Evolutionary conservation across 2,113 vertebrate species (phyloP).

Genomic region (Sterrhoptilus dennistouni): DNA sequence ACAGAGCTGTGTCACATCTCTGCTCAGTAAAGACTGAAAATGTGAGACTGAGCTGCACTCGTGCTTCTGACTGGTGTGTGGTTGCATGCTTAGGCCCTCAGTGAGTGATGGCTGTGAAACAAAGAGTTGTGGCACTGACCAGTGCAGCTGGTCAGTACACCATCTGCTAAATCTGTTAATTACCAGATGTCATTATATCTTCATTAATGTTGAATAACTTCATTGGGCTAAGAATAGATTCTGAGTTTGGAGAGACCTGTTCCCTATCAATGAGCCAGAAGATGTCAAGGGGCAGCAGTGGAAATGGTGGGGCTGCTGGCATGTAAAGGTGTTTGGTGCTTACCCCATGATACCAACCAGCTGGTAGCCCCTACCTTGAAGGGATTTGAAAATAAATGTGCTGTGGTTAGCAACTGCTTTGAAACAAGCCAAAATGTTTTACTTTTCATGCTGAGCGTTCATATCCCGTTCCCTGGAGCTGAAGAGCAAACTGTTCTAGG

Average conservation of each 20-base stretch:
- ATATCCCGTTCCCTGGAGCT: not conserved
- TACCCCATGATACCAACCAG: not conserved
- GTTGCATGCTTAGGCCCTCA: not conserved
- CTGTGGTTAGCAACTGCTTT: not conserved
- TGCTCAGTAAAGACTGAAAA: not conserved
- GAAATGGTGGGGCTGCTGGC: not conserved
- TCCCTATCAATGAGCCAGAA: not conserved
- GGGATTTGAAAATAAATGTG: not conserved
- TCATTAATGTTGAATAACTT: not conserved
- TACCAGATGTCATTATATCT: not conserved
- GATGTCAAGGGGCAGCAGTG: not conserved
- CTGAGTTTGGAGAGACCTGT: not conserved
- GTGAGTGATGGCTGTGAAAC: not conserved
- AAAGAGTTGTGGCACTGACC: not conserved
- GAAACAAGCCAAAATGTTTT: not conserved
- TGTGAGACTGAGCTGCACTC: not conserved
- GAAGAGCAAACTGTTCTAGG: not conserved
- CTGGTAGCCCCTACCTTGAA: not conserved
- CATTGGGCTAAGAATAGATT: not conserved
- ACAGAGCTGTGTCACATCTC: not conserved
- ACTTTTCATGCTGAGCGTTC: not conserved
- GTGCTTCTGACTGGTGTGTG: not conserved
- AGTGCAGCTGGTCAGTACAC: not conserved
- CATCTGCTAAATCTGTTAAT: not conserved
- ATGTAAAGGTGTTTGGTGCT: not conserved